Percentiles rank a stretch among this genome's conserved stretches.
These are phyloP conservation scores for Epicampocera succincta DNA, from an alignment of 2,888 invertebrate genomes.

Conservation along the genomic window DNA sequence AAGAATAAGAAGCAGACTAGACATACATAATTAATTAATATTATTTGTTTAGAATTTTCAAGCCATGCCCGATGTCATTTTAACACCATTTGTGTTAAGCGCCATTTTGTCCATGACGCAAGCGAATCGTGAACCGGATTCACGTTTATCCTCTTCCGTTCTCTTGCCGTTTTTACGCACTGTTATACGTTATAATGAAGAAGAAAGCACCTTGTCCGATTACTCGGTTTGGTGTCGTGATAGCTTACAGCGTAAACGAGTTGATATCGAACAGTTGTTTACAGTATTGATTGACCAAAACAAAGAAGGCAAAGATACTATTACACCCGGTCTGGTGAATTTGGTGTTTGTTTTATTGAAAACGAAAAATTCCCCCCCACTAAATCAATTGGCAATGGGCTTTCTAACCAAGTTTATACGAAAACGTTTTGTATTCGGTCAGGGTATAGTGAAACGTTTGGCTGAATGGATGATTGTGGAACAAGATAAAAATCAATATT, in stretches of 20 bases:
- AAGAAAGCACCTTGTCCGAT: constrained; percentile 81
- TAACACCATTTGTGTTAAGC: constrained; percentile 86
- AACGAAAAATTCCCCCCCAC: constrained; percentile 78
- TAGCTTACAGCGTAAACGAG: constrained; percentile 76
- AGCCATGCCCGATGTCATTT: constrained; percentile 84
- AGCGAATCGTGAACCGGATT: constrained; percentile 80
- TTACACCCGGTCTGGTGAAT: constrained; percentile 83
- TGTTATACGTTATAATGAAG: constrained; percentile 80
- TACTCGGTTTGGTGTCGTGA: constrained; percentile 84
- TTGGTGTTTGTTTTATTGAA: constrained; percentile 82
- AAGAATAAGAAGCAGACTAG: too few species aligned
- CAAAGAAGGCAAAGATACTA: constrained; percentile 79
- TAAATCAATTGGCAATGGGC: constrained; percentile 82
- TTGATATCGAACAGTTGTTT: constrained; percentile 78
- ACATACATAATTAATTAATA: too few species aligned
- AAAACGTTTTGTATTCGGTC: constrained; percentile 83
- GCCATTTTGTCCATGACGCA: constrained; percentile 82
- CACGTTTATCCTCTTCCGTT: constrained; percentile 75
- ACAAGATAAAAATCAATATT: constrained; percentile 83
- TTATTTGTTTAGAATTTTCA: constrained; percentile 81
- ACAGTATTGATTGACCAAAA: constrained; percentile 80
- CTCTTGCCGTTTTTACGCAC: constrained; percentile 78
- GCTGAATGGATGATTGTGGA: constrained; percentile 84
- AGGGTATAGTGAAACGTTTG: constrained; percentile 83
- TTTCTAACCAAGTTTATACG: constrained; percentile 84